Evolutionary conservation across 2,888 invertebrate genomes (phyloP), one percentile per base, ranked within the genome.

Genomic region (Drosophila anomalata): DNA sequence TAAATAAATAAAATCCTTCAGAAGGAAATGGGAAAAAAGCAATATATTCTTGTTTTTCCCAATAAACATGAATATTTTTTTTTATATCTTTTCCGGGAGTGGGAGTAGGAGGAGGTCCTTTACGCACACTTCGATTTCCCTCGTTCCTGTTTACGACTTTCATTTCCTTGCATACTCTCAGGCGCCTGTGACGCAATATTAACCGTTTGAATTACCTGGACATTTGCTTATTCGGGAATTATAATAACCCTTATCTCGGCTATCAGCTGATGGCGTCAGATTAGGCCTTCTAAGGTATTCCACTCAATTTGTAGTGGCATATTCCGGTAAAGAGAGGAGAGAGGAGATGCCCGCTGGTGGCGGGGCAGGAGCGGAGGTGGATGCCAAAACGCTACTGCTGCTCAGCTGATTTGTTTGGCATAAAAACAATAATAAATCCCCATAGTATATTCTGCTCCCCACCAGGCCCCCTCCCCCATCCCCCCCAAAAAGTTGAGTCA

Each of bases 351-450:
- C n/a, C n/a, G 46, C 22, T 26, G n/a, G 17, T 7, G 67, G 17
- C 5, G 67, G 44, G 17, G 22, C n/a, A 6, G 4, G 51, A 22
- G 20, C 14, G 17, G 17, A 29, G 29, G 31, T 31, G 33, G 20
- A 33, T 22, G 33, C 31, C n/a, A 12, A 20, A 50, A 17, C 22
- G 22, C 22, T 17, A 17, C 17, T 14, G 29, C 14, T 26, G 62
- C 62, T 51, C 51, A 65, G 63, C 63, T 67, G 67, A 75, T 85
- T 79, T 81, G 78, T 84, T 80, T 87, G 81, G 56, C 65, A 78
- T 65, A 75, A 77, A 87, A 87, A 87, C 85, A 84, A 87, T 78
- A 81, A 87, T 60, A 87, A 84, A 55, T 73, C 56, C 48, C 41
- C 39, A 36, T 53, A 39, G 54, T 41, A 55, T 47, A 20, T 50